Evolutionary conservation across 2,797 vertebrate species (phyloP).

Genomic region (Esox masquinongy): DNA sequence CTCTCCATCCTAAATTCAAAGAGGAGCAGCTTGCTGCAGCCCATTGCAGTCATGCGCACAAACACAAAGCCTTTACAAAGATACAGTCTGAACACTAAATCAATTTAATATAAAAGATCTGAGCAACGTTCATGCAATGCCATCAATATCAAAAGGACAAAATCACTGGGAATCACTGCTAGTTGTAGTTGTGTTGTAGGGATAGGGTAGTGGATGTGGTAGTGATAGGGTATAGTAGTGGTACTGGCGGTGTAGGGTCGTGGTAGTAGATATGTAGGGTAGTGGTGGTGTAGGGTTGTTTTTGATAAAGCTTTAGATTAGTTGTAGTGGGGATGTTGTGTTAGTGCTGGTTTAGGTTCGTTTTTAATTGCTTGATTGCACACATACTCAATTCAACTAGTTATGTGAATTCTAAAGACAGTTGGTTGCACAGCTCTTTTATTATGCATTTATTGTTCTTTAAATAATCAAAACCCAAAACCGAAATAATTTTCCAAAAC

Average conservation of each 20-base stretch:
- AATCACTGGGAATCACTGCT: not conserved
- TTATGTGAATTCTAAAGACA: too few species aligned
- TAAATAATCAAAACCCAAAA: too few species aligned
- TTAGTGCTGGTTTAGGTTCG: not conserved
- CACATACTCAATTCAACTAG: too few species aligned
- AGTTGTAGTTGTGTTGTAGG: not conserved
- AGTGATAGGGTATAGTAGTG: not conserved
- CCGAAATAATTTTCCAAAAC: too few species aligned
- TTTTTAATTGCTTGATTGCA: not conserved
- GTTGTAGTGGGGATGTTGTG: not conserved
- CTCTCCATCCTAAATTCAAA: conserved; percentile 8
- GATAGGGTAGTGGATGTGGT: not conserved
- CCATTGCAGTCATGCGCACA: not conserved
- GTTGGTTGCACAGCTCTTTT: too few species aligned
- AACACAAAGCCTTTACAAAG: not conserved
- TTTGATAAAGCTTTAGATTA: too few species aligned
- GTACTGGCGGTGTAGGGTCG: not conserved
- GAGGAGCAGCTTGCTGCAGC: not conserved
- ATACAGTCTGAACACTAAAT: not conserved
- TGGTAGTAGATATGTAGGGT: not conserved
- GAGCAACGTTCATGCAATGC: not conserved
- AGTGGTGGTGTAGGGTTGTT: not conserved
- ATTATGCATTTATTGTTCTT: too few species aligned
- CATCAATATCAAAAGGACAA: not conserved
- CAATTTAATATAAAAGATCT: not conserved